Base-by-base conservation (phyloP, 2,888 invertebrate species). In the Epistrophella euchroma region DNA sequence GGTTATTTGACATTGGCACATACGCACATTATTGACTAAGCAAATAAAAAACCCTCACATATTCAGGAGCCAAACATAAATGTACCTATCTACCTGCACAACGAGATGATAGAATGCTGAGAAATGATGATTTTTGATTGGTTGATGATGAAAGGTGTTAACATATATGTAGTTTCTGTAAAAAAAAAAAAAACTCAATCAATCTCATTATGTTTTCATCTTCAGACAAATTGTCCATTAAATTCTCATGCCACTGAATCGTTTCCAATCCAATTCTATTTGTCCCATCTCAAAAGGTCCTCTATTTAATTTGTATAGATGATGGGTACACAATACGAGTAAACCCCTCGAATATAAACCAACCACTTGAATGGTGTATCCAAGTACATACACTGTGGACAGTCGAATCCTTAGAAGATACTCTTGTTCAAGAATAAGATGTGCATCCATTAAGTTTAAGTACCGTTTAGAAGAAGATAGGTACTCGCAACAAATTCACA, bases 371-470 rank as follows among this genome's bases (percentile, higher is more conserved):
- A 72, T 32, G 50, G 66, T 56, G 47, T 83, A 78, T 64, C 56
- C 52, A 84, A 37, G 73, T 17, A 73, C 68, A 35, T 70, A 74
- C 32, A 78, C 74, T 74, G 19, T 50, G 58, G 70, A 45, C 56
- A 74, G 70, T 52, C 50, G 71, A 19, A 64, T 74, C 37, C 66
- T 84, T 68, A 25, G 19, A 45, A 70, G 64, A 56, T 50, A 32
- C 50, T 64, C 22, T 52, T 64, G 11, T 78, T 47, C 78, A 50
- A 71, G 71, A 47, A 78, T 35, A 75, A 84, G 84, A 84, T 79
- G 75, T 84, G 74, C 22, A 79, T 75, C 78, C 79, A 78, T 75
- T 79, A 74, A 84, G 70, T 19, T 75, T 72, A 66, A 84, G 84
- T 75, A 79, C 74, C 64, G 74, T 64, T 58, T 56, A 45, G 45